Evolutionary conservation across 1,140 invertebrate species (phyloP), one percentile per base, ranked within the genome.

Genomic region (Trichonephila inaurata): DNA sequence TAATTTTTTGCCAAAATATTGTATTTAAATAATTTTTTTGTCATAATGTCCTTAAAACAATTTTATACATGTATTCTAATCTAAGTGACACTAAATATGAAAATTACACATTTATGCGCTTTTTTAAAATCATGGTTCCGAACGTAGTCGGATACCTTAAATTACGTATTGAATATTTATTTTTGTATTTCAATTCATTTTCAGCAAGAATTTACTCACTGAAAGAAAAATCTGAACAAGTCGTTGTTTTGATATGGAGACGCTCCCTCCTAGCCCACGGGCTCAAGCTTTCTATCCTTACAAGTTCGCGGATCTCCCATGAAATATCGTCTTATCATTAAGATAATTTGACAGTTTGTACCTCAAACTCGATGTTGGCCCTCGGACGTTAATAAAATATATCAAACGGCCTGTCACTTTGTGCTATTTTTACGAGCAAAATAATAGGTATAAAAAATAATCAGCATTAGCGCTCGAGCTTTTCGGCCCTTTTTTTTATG

Each of bases 271-370:
- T 92, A 33, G 83, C 91, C 91, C 83, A 72, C 61, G 66, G 91
- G 91, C 83, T 40, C 21, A 10, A 86, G 33, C 91, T 87, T 92
- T 87, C 85, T 44, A 87, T 87, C 83, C 91, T 72, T 64, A 21
- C 91, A 58, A 87, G 91, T 87, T 92, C 91, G 91, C 91, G 91
- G 64, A 87, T 92, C 91, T 92, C 91, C 83, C 61, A 92, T 92
- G 91, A 92, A 92, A 92, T 92, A 92, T 92, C 91, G 91, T 77
- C 91, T 92, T 86, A 92, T 92, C 91, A 92, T 92, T 92, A 92
- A 92, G 91, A 92, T 92, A 92, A 92, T 92, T 92, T 92, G 91
- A 92, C 91, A 92, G 91, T 92, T 92, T 92, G 91, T 92, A 92
- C 91, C 91, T 92, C 91, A 92, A 92, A 92, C 82, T 72, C 83